Conservation (phyloP, 2,113 vertebrate species). For the Spizaetus ornatus region DNA sequence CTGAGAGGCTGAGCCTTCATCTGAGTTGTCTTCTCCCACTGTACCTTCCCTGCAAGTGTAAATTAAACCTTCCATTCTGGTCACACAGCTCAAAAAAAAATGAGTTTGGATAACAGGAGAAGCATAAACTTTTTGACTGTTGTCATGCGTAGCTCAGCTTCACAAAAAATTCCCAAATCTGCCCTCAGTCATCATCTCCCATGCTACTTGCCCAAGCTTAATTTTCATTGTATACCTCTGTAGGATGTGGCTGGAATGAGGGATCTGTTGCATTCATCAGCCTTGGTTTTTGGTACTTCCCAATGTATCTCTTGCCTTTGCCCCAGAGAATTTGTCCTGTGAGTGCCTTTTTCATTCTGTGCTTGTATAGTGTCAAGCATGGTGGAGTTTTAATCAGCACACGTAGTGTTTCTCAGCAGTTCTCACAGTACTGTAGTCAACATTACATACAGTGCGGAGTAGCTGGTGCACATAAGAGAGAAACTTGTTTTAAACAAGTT, state of each 20-base stretch:
- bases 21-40: not conserved
- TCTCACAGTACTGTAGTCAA: not conserved
- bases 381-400: not conserved
- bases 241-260: not conserved
- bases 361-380: not conserved
- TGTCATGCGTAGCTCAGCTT: not conserved
- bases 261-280: not conserved
- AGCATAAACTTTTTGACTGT: not conserved
- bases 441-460: fast-evolving
- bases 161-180: not conserved
- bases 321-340: not conserved
- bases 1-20: not conserved
- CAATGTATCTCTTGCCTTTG: not conserved
- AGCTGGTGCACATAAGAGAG: not conserved
- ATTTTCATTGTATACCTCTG: not conserved
- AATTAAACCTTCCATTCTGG: not conserved
- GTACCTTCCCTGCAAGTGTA: not conserved
- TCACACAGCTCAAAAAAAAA: not conserved
- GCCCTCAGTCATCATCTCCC: not conserved
- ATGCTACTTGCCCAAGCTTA: not conserved
- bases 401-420: not conserved
- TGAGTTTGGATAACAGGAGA: not conserved
- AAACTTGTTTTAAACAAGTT: not conserved
- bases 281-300: not conserved
- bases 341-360: not conserved